Base-by-base conservation (phyloP, 2,113 vertebrate species). In the Bos javanicus region DNA sequence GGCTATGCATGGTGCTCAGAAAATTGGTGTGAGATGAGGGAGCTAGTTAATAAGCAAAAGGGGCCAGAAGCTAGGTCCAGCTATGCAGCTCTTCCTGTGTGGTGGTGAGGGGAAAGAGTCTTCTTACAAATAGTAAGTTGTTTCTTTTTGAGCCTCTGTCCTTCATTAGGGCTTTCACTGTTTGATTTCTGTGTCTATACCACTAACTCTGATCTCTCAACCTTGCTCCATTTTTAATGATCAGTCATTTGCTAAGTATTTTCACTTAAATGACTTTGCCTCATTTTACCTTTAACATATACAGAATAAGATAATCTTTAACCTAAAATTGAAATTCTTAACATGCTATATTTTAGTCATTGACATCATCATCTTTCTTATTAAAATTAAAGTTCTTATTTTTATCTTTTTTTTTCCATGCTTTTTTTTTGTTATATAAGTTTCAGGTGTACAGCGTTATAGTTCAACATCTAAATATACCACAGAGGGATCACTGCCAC, bases 231-330 rank as follows among this genome's bases (percentile, higher is more conserved):
- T 83, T 76, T 80, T 95, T 88, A 86, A 60, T 81, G n/a, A 33
- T 64, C 21, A 74, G 17, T 39, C 25, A 39, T 76, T 86, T 87
- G 60, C 39, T 76, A 33, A 90, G 48, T 82, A 52, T 82, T 86
- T 96, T 96, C n/a, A 90, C 43, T 94, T 86, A n/a, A 46, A 30
- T 92, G 57, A 92, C n/a, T 52, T 94, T 74, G 19, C 91, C 16
- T 82, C 19, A 50, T 52, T 10, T 90, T 76, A 82, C 28, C 26
- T 48, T 90, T 80, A 92, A 84, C 52, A 62, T 90, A 67, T 17
- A 74, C 12, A 74, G 93, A 91, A 23, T 57, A 82, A n/a, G 83
- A 60, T 83, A 23, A 84, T 96, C 33, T 87, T 90, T 83, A 93
- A 81, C 36, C 46, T 96, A 43, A 92, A 93, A 26, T 87, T 84